Conservation (phyloP, 2,888 invertebrate genomes). For the Eueremaeus valkanovi region DNA sequence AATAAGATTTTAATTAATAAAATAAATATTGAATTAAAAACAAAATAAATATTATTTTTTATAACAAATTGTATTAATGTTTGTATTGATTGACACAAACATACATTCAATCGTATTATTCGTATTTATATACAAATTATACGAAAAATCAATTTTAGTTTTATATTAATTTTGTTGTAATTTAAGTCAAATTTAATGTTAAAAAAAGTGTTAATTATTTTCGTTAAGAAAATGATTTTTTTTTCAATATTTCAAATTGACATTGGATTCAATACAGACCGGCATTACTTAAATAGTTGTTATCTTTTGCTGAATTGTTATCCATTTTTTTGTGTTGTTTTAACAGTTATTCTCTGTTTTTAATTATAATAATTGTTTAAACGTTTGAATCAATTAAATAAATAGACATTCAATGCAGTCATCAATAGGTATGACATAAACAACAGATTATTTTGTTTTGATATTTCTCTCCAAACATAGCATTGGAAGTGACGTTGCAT, state of each 20-base stretch:
- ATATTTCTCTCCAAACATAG: not conserved
- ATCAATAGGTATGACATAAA: not conserved
- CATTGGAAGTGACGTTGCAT: not conserved
- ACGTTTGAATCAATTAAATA: not conserved
- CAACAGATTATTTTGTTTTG: constrained; percentile 6
- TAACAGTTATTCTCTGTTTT: not conserved
- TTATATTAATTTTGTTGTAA: too few relatives aligned
- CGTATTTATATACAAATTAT: too few relatives aligned
- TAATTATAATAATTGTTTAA: not conserved
- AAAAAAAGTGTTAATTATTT: too few relatives aligned
- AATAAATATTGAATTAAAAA: too few relatives aligned
- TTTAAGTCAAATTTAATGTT: too few relatives aligned
- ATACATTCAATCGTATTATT: not conserved
- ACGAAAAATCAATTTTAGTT: too few relatives aligned
- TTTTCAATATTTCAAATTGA: too few relatives aligned
- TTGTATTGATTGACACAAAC: too few relatives aligned
- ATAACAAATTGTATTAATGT: too few relatives aligned
- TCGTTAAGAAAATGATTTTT: too few relatives aligned
- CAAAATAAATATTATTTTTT: too few relatives aligned
- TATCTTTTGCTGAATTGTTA: not conserved
- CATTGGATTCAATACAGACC: not conserved
- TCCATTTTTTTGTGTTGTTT: not conserved
- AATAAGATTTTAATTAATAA: too few relatives aligned
- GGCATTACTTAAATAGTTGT: constrained; percentile 20
- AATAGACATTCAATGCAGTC: not conserved